phyloP scores from a whole-genome alignment of 2,113 vertebrate species.

The Astur gentilis region DNA sequence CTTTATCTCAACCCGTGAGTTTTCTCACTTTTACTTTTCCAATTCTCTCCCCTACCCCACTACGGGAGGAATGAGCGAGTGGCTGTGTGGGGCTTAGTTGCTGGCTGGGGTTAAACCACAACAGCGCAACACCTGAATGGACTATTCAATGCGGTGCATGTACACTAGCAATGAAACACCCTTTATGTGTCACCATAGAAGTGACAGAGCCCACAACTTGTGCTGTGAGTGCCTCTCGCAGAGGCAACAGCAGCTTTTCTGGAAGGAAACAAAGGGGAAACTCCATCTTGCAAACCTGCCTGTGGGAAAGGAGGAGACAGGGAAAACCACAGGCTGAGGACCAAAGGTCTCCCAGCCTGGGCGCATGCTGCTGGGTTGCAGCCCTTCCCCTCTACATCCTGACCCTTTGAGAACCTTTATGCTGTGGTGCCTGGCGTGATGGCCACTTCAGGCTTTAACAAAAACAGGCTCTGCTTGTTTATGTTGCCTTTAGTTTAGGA shows the following conservation, averaged over 20 bases:
- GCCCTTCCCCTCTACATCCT: neutral
- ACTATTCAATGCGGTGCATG: fast-evolving
- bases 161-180: neutral
- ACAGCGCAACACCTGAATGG: neutral
- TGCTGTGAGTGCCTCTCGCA: neutral
- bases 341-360: neutral
- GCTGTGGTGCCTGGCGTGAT: fast-evolving
- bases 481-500: neutral
- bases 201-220: neutral
- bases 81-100: no score
- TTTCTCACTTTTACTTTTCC: no score
- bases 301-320: neutral
- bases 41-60: no score
- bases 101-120: no score
- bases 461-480: neutral
- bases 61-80: no score
- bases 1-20: no score
- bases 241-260: neutral
- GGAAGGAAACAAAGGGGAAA: neutral
- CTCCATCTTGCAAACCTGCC: neutral
- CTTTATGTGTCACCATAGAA: neutral
- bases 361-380: neutral
- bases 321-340: neutral
- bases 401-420: neutral
- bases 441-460: neutral